A percentile compares a stretch with the other conserved stretches of the same genome.
These are phyloP conservation scores for Ctenosaura bakeri DNA, from an alignment of 2,797 vertebrate genomes.

Conservation along the genomic window DNA sequence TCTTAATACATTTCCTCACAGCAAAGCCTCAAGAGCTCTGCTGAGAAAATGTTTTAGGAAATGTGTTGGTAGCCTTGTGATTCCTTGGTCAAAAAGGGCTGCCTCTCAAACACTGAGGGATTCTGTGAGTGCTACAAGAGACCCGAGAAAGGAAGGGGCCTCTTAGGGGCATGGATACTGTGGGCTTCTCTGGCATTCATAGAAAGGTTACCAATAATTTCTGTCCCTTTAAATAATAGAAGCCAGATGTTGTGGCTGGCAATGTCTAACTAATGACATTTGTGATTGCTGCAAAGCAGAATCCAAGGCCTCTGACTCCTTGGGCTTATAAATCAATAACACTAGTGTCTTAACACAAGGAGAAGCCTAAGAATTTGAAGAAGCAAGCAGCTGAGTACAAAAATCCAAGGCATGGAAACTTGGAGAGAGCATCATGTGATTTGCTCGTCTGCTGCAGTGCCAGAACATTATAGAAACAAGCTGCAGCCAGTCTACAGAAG, in stretches of 20 bases:
- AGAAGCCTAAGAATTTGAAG: slow-evolving; percentile 59
- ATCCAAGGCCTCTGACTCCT: slow-evolving; percentile 52
- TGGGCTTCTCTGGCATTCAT: slow-evolving; percentile 69
- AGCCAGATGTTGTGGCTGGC: slow-evolving; percentile 73
- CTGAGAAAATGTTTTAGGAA: slow-evolving; percentile 31
- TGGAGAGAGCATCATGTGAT: slow-evolving; percentile 32
- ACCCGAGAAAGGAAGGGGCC: slow-evolving; percentile 38
- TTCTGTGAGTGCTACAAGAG: slow-evolving; percentile 33
- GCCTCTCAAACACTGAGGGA: slow-evolving; percentile 25
- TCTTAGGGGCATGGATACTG: slow-evolving; percentile 60
- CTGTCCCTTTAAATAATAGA: slow-evolving; percentile 73
- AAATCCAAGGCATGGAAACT: slow-evolving; percentile 57
- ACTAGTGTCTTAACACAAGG: slow-evolving; percentile 58
- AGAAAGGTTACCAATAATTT: slow-evolving; percentile 76
- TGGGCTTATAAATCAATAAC: slow-evolving; percentile 62
- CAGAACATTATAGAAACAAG: slow-evolving; percentile 29
- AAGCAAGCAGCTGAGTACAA: slow-evolving; percentile 48
- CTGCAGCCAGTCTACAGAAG: slow-evolving; percentile 15
- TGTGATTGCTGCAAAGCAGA: slow-evolving; percentile 69
- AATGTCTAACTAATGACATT: slow-evolving; percentile 68
- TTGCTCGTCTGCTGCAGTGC: slow-evolving; percentile 26
- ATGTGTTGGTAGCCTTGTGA: slow-evolving; percentile 5
- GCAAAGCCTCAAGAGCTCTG: neutral
- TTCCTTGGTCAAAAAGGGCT: slow-evolving; percentile 10
- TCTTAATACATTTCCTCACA: slow-evolving; percentile 24